phyloP scores from a whole-genome alignment of 2,888 invertebrate species.

The Melipona beecheii region DNA sequence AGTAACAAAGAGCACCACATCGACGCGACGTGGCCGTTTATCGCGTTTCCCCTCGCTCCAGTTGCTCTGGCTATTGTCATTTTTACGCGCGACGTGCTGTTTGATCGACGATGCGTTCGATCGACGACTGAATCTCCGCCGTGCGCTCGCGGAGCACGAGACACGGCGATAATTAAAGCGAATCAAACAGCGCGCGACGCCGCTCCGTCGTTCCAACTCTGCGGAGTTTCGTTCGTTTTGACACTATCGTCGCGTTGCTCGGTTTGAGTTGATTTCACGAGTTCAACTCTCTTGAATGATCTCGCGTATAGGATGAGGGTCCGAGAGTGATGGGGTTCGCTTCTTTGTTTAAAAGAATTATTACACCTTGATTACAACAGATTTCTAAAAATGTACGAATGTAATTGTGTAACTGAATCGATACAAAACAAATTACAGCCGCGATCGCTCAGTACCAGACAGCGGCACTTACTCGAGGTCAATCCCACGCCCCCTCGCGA shows the following conservation, averaged over 20 bases:
- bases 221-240: not conserved
- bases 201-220: not conserved
- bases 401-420: no score
- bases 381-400: no score
- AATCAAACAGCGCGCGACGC: not conserved
- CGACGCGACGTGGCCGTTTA: slow-evolving; percentile 27
- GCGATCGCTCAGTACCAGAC: no score
- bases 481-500: no score
- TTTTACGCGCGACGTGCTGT: not conserved
- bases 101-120: not conserved
- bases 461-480: no score
- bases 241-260: not conserved
- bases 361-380: no score
- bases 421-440: no score
- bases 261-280: not conserved
- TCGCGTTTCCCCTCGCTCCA: slow-evolving; percentile 38
- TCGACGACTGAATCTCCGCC: no score
- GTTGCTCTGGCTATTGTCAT: slow-evolving; percentile 6
- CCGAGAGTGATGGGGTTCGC: no score
- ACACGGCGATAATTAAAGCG: slow-evolving; percentile 3
- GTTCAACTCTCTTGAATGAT: not conserved
- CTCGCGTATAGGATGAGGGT: not conserved
- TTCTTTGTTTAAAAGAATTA: no score
- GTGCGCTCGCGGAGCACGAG: no score
- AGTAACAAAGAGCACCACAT: slow-evolving; percentile 44